phyloP scores from a whole-genome alignment of 92 coral and sea anemone species.

The Actinostola sp. region DNA sequence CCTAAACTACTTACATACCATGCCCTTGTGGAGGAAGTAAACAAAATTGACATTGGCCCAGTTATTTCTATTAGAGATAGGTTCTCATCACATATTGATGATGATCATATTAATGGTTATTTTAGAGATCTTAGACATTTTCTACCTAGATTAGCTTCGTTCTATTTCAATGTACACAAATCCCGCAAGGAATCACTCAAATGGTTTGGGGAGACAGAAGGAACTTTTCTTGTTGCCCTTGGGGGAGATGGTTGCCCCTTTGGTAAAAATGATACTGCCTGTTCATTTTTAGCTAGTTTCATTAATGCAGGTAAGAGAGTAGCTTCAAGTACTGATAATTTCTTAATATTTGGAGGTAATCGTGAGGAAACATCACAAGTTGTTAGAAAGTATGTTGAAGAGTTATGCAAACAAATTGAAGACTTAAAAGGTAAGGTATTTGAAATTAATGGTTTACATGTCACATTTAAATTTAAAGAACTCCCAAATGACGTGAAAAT shows the following conservation, averaged over 20 bases:
- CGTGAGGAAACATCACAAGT: slow-evolving; percentile 64
- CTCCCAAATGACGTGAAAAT: slow-evolving; percentile 78
- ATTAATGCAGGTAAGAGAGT: slow-evolving; percentile 72
- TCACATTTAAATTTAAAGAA: slow-evolving; percentile 58
- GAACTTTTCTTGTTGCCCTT: slow-evolving; percentile 66
- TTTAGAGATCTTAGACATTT: slow-evolving; percentile 53
- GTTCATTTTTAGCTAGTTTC: slow-evolving; percentile 67
- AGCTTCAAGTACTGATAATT: slow-evolving; percentile 71
- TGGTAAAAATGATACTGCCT: slow-evolving; percentile 68
- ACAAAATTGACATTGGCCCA: slow-evolving; percentile 62
- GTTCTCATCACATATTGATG: slow-evolving; percentile 36
- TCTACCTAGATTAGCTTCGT: slow-evolving; percentile 65
- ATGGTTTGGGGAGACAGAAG: slow-evolving; percentile 83
- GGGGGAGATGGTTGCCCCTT: slow-evolving; percentile 83
- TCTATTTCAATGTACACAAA: slow-evolving; percentile 44
- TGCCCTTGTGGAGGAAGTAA: slow-evolving; percentile 45
- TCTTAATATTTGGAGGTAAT: slow-evolving; percentile 71
- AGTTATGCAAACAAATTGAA: slow-evolving; percentile 56
- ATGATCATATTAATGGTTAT: slow-evolving; percentile 64
- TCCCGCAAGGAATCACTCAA: slow-evolving; percentile 57
- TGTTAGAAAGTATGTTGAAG: slow-evolving; percentile 55
- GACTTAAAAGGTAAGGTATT: slow-evolving; percentile 60
- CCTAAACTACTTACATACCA: slow-evolving; percentile 75
- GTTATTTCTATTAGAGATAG: slow-evolving; percentile 39
- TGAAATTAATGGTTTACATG: slow-evolving; percentile 69